Evolutionary conservation across 2,113 vertebrate species (phyloP).

Genomic region (Probosciger aterrimus): DNA sequence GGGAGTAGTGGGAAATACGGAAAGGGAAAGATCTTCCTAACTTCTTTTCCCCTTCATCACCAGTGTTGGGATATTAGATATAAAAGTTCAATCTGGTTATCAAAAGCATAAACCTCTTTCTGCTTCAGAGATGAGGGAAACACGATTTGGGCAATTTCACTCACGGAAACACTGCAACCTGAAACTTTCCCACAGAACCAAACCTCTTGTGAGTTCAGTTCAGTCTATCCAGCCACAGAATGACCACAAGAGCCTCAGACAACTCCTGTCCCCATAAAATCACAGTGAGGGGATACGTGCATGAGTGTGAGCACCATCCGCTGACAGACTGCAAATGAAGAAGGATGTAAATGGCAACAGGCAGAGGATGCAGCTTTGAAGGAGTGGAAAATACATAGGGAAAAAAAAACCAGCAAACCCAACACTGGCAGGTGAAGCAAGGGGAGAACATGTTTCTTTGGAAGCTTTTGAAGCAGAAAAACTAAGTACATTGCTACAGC

Average conservation of each 20-base stretch:
- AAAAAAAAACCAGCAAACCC: neutral
- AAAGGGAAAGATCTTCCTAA: neutral
- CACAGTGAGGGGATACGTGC: rapidly evolving
- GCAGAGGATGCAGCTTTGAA: neutral
- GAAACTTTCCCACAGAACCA: neutral
- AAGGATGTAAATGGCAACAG: neutral
- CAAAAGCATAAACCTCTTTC: neutral
- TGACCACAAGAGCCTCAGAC: rapidly evolving
- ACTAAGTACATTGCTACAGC: neutral
- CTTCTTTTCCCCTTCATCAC: neutral
- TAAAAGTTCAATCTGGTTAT: neutral
- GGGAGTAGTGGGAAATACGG: neutral
- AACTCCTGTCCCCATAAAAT: neutral
- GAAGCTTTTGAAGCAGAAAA: neutral
- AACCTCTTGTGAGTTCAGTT: neutral
- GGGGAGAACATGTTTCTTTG: neutral
- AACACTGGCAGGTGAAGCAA: neutral
- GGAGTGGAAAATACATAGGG: rapidly evolving
- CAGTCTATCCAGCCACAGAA: neutral
- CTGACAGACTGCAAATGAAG: neutral
- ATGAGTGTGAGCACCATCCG: neutral
- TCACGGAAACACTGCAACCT: neutral
- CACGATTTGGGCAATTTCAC: neutral
- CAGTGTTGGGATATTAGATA: neutral
- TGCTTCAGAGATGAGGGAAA: neutral